A percentile compares a stretch with the other conserved stretches of the same genome.
Evolutionary conservation across 2,113 vertebrate species (phyloP).

Genomic region (Lampris incognitus): DNA sequence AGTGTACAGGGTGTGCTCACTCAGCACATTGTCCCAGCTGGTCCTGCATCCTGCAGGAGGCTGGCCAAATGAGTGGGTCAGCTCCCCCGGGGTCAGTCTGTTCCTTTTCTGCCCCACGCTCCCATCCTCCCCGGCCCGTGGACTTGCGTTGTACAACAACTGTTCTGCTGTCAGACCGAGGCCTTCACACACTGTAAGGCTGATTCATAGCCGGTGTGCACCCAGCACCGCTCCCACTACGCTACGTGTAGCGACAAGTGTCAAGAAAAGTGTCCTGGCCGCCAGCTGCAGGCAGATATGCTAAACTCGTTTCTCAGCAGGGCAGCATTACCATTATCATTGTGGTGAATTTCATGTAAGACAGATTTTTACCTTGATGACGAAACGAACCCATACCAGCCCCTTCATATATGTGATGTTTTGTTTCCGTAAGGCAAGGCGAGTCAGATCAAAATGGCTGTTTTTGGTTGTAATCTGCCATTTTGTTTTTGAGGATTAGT

Average conservation of each 20-base stretch:
- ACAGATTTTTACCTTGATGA: constrained; percentile 44
- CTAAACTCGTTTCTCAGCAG: constrained; percentile 43
- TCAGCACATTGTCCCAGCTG: constrained; percentile 73
- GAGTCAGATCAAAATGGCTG: not conserved
- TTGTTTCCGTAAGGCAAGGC: too few species aligned
- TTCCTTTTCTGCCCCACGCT: constrained; percentile 48
- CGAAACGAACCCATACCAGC: constrained; percentile 1
- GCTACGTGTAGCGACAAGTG: constrained; percentile 57
- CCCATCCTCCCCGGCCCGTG: constrained; percentile 56
- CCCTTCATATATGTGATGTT: too few species aligned
- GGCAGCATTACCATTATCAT: constrained; percentile 37
- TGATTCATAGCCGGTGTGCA: constrained; percentile 54
- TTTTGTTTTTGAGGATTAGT: not conserved
- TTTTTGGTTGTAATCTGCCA: not conserved
- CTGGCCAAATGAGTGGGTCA: constrained; percentile 72
- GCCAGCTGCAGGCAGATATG: constrained; percentile 56
- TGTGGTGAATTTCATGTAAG: constrained; percentile 34
- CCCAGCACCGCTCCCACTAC: constrained; percentile 15
- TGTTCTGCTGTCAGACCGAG: constrained; percentile 72
- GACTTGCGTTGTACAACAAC: constrained; percentile 60
- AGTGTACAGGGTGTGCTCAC: constrained; percentile 50
- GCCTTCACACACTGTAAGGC: constrained; percentile 65
- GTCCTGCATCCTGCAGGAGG: constrained; percentile 65
- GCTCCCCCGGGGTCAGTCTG: constrained; percentile 65
- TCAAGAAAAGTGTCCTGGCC: constrained; percentile 16